Percentiles rank a stretch among this genome's conserved stretches.
These are phyloP conservation scores for Rattus rattus DNA, from an alignment of 2,113 vertebrate species.

Conservation along the genomic window DNA sequence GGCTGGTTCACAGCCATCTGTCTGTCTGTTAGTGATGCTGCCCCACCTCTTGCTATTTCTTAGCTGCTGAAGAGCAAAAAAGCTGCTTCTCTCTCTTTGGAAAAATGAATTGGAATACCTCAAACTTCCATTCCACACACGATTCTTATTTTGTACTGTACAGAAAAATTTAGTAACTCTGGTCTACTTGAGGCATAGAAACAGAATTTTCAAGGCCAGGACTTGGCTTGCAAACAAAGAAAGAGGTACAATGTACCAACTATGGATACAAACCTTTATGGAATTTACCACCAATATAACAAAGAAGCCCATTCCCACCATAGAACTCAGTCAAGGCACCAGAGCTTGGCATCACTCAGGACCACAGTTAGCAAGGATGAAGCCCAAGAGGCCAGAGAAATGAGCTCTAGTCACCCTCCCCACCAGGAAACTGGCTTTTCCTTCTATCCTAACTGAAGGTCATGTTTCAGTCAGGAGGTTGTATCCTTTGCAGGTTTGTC, in stretches of 20 bases:
- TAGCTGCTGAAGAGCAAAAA: background rate
- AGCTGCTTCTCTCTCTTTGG: background rate
- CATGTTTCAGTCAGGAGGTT: background rate
- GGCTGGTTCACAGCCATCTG: background rate
- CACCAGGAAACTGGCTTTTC: background rate
- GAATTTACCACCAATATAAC: background rate
- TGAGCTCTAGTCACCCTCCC: background rate
- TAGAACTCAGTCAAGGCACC: background rate
- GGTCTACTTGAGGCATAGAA: background rate
- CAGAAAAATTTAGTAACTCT: background rate
- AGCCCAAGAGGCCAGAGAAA: background rate
- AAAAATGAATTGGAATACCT: background rate
- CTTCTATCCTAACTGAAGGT: background rate
- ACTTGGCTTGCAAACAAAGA: background rate
- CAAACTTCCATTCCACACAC: fast-evolving
- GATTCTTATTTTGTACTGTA: background rate
- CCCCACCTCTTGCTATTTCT: background rate
- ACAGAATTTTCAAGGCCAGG: background rate
- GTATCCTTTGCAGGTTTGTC: background rate
- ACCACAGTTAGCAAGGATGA: background rate
- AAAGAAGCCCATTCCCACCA: background rate
- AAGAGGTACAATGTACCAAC: background rate
- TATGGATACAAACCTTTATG: fast-evolving
- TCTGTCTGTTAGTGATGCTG: background rate
- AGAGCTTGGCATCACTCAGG: background rate